Conservation (phyloP, 2,113 vertebrate genomes). For the Pachycephala philippinensis region DNA sequence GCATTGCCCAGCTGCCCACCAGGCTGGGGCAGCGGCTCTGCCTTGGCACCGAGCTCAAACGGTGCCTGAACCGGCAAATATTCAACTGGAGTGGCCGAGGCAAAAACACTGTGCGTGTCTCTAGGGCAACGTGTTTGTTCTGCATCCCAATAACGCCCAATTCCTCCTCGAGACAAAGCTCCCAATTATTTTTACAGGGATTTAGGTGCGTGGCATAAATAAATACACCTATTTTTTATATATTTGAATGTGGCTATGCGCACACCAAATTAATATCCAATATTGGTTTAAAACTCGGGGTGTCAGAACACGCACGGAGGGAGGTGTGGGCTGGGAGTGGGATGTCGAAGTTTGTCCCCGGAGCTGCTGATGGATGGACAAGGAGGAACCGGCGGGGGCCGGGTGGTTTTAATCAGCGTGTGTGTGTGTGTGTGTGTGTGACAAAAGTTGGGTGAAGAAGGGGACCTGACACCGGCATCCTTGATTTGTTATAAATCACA, state of each 20-base stretch:
- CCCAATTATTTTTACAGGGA: not conserved
- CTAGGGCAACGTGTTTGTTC: not conserved
- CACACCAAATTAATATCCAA: not conserved
- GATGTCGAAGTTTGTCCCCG: not conserved
- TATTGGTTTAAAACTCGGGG: not conserved
- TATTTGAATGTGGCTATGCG: not conserved
- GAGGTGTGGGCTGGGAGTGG: not conserved
- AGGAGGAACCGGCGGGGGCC: not conserved
- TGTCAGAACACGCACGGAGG: rapidly evolving
- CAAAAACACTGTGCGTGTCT: not conserved
- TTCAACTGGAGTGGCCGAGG: not conserved
- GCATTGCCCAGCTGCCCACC: not conserved
- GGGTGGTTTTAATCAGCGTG: constrained; percentile 7
- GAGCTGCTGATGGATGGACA: constrained; percentile 2
- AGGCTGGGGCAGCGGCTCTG: not conserved
- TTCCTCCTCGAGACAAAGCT: not conserved
- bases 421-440: not conserved
- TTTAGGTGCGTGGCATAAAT: not conserved
- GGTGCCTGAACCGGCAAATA: not conserved
- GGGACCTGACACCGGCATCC: not conserved
- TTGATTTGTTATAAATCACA: constrained; percentile 43
- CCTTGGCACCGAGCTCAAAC: not conserved
- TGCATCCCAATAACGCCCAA: not conserved
- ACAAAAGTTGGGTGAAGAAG: constrained; percentile 42
- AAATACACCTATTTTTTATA: not conserved